Conservation (phyloP, 2,113 vertebrate species). For the Crotalus tigris region DNA sequence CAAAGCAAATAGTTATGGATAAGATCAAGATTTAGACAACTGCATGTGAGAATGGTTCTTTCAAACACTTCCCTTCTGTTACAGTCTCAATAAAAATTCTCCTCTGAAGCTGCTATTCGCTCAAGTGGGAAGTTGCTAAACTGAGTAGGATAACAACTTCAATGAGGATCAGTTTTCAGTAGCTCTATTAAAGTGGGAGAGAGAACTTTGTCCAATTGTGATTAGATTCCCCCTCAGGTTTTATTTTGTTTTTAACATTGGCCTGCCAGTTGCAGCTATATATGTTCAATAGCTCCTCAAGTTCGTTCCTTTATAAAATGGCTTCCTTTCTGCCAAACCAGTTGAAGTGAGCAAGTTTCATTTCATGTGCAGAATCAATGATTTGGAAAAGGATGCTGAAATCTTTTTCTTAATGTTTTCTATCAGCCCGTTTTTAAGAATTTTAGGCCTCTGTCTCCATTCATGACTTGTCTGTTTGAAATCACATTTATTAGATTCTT, state of each 20-base stretch:
- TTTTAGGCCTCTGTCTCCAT: not conserved
- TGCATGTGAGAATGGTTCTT: not conserved
- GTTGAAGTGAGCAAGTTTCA: not conserved
- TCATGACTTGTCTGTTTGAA: not conserved
- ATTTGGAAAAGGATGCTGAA: not conserved
- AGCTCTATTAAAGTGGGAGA: not conserved
- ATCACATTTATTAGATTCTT: not conserved
- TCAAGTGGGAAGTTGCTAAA: not conserved
- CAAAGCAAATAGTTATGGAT: not conserved
- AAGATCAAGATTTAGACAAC: not conserved
- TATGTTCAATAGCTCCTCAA: not conserved
- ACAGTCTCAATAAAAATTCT: not conserved
- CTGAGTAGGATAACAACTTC: not conserved
- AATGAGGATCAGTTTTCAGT: not conserved
- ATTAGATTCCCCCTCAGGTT: not conserved
- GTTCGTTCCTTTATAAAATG: not conserved
- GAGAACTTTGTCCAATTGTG: not conserved
- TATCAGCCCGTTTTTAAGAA: not conserved
- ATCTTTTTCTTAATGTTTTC: not conserved
- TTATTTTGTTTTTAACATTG: not conserved
- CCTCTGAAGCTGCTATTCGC: no score
- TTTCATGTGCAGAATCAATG: not conserved
- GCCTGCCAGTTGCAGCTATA: not conserved
- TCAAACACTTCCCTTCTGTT: no score
- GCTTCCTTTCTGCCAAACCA: not conserved